A percentile compares a stretch with the other conserved stretches of the same genome.
phyloP scores from a whole-genome alignment of 2,797 vertebrate genomes.

The Acanthiza pusilla region DNA sequence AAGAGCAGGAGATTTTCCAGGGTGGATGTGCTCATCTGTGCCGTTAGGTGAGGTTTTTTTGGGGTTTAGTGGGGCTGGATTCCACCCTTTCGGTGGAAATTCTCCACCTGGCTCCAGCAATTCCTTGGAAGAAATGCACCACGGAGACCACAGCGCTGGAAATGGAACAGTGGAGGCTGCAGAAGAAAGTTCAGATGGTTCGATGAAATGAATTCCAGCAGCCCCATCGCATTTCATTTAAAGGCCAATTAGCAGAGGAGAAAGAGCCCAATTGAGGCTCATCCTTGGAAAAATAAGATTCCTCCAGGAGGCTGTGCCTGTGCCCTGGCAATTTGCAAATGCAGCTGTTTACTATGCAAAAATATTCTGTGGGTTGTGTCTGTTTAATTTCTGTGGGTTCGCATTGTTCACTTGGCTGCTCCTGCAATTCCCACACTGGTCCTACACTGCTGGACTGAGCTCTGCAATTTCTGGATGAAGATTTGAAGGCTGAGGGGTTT shows the following conservation, averaged over 20 bases:
- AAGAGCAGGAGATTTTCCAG: background rate
- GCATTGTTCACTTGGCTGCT: background rate
- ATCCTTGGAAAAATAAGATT: background rate
- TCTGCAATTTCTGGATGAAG: background rate
- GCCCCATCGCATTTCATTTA: background rate
- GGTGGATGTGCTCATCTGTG: background rate
- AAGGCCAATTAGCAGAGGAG: conserved; percentile 43
- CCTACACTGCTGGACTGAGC: background rate
- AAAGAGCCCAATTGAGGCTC: conserved; percentile 28
- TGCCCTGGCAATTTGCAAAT: background rate
- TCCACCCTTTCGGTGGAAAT: background rate
- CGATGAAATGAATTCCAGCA: background rate
- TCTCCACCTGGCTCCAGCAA: background rate
- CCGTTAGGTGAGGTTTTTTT: background rate
- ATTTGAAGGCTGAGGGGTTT: background rate
- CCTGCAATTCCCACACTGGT: background rate
- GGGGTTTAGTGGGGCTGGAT: background rate
- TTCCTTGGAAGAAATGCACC: background rate
- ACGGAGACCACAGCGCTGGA: background rate
- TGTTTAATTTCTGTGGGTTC: conserved; percentile 26
- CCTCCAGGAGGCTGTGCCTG: background rate
- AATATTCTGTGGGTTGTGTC: conserved; percentile 15
- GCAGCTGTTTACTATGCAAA: conserved; percentile 6
- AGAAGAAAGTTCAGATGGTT: background rate
- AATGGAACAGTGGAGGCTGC: background rate